phyloP scores from a whole-genome alignment of 2,113 vertebrate species.

The Ammodytes marinus region DNA sequence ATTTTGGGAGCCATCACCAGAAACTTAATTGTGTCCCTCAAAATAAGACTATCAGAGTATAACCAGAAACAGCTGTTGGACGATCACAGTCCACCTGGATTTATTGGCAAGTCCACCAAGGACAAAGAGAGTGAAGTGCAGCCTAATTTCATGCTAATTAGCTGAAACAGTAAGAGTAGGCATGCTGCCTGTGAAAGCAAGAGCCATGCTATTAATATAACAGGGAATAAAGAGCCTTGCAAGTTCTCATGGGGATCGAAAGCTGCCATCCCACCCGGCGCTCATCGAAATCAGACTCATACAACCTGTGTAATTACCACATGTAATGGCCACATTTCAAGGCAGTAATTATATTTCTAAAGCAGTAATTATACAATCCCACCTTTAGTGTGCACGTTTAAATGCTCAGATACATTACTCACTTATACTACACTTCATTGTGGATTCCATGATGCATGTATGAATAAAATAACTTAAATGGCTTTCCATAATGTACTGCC shows the following conservation, averaged over 20 bases:
- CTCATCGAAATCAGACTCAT: slow-evolving; percentile 42
- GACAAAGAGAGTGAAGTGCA: slow-evolving; percentile 39
- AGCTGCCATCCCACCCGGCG: slow-evolving; percentile 28
- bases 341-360: slow-evolving; percentile 67
- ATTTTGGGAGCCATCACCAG: slow-evolving; percentile 20
- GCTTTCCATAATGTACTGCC: neutral
- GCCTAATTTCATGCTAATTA: slow-evolving; percentile 44
- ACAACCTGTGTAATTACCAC: slow-evolving; percentile 64
- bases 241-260: slow-evolving; percentile 30
- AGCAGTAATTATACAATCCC: slow-evolving; percentile 70
- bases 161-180: slow-evolving; percentile 21
- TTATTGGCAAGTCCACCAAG: slow-evolving; percentile 45
- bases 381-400: slow-evolving; percentile 36
- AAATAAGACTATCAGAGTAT: slow-evolving; percentile 25
- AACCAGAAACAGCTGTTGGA: slow-evolving; percentile 53
- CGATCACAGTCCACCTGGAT: slow-evolving; percentile 36
- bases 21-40: slow-evolving; percentile 35
- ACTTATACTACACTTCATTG: neutral
- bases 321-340: slow-evolving; percentile 54
- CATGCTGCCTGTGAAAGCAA: slow-evolving; percentile 31
- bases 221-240: slow-evolving; percentile 34
- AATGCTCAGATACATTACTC: neutral
- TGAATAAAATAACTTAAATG: neutral
- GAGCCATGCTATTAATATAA: slow-evolving; percentile 55
- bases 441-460: neutral